Conservation (phyloP, 2,888 invertebrate genomes). For the Pyrrhosoma nymphula region DNA sequence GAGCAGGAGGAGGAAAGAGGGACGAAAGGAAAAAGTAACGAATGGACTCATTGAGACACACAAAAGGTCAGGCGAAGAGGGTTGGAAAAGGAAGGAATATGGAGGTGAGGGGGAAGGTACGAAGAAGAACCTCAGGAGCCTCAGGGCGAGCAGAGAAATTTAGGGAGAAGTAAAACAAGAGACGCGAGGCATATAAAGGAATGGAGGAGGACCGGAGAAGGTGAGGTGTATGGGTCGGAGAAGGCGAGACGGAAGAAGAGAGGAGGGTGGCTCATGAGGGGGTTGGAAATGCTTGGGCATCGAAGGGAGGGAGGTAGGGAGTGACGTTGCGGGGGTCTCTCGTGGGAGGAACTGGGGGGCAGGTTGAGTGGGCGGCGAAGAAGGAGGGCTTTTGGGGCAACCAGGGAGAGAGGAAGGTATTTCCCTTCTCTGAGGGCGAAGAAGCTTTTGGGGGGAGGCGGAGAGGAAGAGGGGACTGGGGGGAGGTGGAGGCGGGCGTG, state of each 20-base stretch:
- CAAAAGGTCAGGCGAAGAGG: conserved; percentile 24
- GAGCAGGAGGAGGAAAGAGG: background rate
- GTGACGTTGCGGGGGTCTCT: background rate
- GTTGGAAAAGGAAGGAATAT: background rate
- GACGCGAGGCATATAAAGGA: conserved; percentile 59
- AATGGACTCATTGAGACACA: conserved; percentile 40
- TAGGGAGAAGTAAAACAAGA: conserved; percentile 64
- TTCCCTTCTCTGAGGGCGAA: conserved; percentile 19
- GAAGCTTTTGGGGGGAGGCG: background rate
- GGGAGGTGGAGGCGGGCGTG: background rate
- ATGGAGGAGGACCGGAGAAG: conserved; percentile 24
- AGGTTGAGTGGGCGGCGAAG: conserved; percentile 15
- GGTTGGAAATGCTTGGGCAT: background rate
- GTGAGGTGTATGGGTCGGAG: background rate
- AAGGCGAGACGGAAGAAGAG: background rate
- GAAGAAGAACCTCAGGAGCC: background rate
- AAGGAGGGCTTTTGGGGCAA: conserved; percentile 42
- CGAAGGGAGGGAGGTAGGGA: conserved; percentile 7
- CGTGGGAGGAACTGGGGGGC: background rate
- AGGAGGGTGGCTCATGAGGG: background rate
- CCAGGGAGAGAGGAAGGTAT: conserved; percentile 49
- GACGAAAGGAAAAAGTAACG: conserved; percentile 39
- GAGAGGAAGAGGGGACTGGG: background rate
- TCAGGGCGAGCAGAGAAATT: conserved; percentile 49
- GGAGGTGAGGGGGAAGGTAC: background rate